These are phyloP conservation scores for Apamea epomidion DNA, from an alignment of 2,888 invertebrate genomes.

Conservation along the genomic window DNA sequence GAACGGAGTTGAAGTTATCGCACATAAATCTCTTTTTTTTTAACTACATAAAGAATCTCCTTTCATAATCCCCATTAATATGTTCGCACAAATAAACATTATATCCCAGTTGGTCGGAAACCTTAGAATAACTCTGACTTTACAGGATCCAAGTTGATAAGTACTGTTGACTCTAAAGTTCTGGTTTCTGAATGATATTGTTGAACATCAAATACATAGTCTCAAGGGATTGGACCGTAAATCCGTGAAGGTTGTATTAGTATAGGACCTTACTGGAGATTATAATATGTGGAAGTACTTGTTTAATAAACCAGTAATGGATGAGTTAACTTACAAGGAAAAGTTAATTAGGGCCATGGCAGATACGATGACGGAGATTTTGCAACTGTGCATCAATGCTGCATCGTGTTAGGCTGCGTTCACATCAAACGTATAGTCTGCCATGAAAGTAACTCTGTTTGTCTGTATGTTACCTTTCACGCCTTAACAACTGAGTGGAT, in stretches of 20 bases:
- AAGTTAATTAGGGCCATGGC: neutral
- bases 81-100: slow-evolving; percentile 1
- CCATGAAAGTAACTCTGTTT: no score
- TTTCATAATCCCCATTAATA: neutral
- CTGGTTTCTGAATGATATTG: slow-evolving; percentile 20
- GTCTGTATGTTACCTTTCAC: no score
- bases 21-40: neutral
- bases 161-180: slow-evolving; percentile 51
- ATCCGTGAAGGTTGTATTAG: slow-evolving; percentile 30
- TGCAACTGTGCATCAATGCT: no score
- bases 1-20: no score
- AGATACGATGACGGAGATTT: no score
- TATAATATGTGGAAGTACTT: slow-evolving; percentile 7
- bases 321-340: neutral
- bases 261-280: neutral
- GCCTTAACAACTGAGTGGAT: no score
- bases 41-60: neutral
- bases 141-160: slow-evolving; percentile 49
- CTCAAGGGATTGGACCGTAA: slow-evolving; percentile 21
- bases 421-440: no score
- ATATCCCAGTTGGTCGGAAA: neutral
- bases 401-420: no score
- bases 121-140: slow-evolving; percentile 52
- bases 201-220: slow-evolving; percentile 34
- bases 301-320: neutral